Conservation (phyloP, 2,113 vertebrate species). For the Apaloderma vittatum region DNA sequence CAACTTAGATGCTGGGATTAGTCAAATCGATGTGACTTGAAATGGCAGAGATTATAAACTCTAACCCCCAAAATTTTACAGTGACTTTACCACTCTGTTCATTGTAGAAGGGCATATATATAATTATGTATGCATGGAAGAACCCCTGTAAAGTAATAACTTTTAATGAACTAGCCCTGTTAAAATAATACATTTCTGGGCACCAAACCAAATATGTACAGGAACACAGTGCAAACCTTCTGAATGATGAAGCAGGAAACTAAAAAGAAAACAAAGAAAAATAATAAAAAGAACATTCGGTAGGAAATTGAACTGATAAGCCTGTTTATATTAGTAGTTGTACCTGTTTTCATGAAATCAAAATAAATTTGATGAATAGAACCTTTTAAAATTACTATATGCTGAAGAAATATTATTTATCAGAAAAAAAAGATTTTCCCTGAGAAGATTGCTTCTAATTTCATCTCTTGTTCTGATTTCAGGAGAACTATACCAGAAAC, state of each 20-base stretch:
- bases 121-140: constrained; percentile 35
- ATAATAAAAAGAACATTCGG: not conserved
- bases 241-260: constrained; percentile 61
- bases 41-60: not conserved
- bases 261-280: constrained; percentile 47
- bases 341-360: constrained; percentile 14
- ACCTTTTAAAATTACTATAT: not conserved
- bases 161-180: constrained; percentile 64
- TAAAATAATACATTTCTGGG: constrained; percentile 75
- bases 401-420: not conserved
- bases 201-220: constrained; percentile 69
- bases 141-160: constrained; percentile 55
- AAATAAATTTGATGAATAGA: constrained; percentile 23
- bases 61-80: not conserved
- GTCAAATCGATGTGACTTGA: not conserved
- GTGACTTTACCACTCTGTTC: constrained; percentile 1
- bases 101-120: not conserved
- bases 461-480: not conserved
- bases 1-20: not conserved
- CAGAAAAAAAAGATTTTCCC: not conserved
- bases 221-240: constrained; percentile 55
- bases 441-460: constrained; percentile 9
- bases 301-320: constrained; percentile 16
- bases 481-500: not conserved
- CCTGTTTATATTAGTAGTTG: not conserved